Evolutionary conservation across 2,888 invertebrate species (phyloP).

Genomic region (Ecliptopera silaceata): DNA sequence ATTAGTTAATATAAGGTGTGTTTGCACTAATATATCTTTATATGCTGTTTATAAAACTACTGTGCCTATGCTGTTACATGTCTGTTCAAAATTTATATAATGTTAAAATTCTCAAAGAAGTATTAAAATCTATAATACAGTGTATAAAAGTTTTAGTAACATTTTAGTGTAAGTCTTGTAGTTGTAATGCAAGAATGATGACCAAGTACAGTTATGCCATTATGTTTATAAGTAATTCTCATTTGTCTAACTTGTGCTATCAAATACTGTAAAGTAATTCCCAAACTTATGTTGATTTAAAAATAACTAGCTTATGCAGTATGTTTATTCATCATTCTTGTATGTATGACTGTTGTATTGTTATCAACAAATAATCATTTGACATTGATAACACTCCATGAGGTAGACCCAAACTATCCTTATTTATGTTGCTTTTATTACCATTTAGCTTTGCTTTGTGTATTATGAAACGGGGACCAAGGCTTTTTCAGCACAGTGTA

Average conservation of each 20-base stretch:
- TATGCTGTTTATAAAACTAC: conserved; percentile 9
- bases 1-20: conserved; percentile 19
- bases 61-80: conserved; percentile 29
- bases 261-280: too few species aligned
- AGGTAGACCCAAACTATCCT: background rate
- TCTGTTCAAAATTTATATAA: conserved; percentile 22
- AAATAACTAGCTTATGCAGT: too few species aligned
- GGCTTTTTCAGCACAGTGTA: conserved; percentile 37
- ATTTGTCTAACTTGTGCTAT: too few species aligned
- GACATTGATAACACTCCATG: background rate
- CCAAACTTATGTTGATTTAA: too few species aligned
- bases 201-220: background rate
- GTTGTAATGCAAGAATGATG: conserved; percentile 5
- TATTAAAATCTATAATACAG: conserved; percentile 16
- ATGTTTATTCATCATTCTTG: conserved; percentile 13
- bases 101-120: conserved; percentile 25
- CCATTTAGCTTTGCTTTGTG: conserved; percentile 29
- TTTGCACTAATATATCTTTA: conserved; percentile 21
- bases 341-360: background rate
- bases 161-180: conserved; percentile 12
- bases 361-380: background rate
- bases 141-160: conserved; percentile 12
- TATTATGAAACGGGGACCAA: conserved; percentile 45
- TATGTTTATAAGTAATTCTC: background rate
- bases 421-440: conserved; percentile 13